Percentiles rank a stretch among this genome's conserved stretches.
phyloP scores from a whole-genome alignment of 2,797 vertebrate genomes.

The Tarsius wallacei region DNA sequence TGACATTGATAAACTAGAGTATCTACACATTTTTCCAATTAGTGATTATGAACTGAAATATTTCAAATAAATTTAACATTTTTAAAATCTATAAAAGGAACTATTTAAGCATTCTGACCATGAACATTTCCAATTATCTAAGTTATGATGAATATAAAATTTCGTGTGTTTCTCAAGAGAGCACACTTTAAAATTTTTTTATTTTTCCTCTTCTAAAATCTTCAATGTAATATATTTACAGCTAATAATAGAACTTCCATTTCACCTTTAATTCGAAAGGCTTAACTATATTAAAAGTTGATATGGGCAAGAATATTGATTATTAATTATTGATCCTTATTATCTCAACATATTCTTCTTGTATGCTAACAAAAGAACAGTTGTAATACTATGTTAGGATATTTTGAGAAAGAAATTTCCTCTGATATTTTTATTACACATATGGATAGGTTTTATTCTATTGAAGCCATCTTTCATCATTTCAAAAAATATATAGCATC shows the following conservation, averaged over 20 bases:
- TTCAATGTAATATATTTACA: not conserved
- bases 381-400: not conserved
- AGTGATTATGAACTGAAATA: not conserved
- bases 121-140: not conserved
- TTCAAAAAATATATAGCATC: not conserved
- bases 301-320: not conserved
- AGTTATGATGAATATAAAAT: not conserved
- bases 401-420: not conserved
- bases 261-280: conserved; percentile 14
- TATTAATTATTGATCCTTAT: conserved; percentile 14
- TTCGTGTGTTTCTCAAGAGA: not conserved
- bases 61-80: conserved; percentile 13
- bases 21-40: conserved; percentile 14
- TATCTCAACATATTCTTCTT: conserved; percentile 7
- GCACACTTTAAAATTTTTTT: not conserved
- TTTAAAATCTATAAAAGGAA: not conserved
- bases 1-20: conserved; percentile 20
- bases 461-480: not conserved
- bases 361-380: not conserved
- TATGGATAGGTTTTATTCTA: not conserved
- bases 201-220: not conserved
- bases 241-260: not conserved
- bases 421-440: not conserved
- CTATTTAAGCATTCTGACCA: not conserved
- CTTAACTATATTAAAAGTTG: not conserved